phyloP scores from a whole-genome alignment of 1,140 invertebrate species.

The Acyrthosiphon pisum region DNA sequence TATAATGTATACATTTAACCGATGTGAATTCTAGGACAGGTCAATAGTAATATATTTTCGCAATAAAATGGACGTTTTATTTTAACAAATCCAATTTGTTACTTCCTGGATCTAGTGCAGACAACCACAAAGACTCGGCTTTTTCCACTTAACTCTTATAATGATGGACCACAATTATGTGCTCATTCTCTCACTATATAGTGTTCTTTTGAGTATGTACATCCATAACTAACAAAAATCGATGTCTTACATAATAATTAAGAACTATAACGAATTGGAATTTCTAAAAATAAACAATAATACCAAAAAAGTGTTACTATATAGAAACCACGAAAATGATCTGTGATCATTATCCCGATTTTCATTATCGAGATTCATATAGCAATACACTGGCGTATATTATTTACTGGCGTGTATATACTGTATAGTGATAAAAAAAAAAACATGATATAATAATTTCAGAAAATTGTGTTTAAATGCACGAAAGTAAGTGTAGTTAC shows the following conservation, averaged over 20 bases:
- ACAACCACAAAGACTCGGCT: neutral
- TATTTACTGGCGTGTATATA: too few relatives aligned
- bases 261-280: neutral
- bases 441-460: neutral
- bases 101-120: neutral
- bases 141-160: neutral
- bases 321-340: neutral
- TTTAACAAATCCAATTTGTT: slow-evolving; percentile 12
- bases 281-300: neutral
- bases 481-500: neutral
- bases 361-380: neutral
- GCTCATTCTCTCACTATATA: neutral
- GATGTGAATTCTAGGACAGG: neutral
- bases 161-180: slow-evolving; percentile 21
- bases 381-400: neutral
- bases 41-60: neutral
- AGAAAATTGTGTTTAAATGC: neutral
- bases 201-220: neutral
- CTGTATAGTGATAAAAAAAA: too few relatives aligned
- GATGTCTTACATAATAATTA: neutral
- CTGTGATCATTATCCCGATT: neutral
- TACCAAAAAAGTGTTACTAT: neutral
- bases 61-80: neutral
- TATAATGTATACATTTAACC: neutral
- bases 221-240: neutral